phyloP scores from a whole-genome alignment of 1,140 invertebrate genomes.

The Ruditapes philippinarum region DNA sequence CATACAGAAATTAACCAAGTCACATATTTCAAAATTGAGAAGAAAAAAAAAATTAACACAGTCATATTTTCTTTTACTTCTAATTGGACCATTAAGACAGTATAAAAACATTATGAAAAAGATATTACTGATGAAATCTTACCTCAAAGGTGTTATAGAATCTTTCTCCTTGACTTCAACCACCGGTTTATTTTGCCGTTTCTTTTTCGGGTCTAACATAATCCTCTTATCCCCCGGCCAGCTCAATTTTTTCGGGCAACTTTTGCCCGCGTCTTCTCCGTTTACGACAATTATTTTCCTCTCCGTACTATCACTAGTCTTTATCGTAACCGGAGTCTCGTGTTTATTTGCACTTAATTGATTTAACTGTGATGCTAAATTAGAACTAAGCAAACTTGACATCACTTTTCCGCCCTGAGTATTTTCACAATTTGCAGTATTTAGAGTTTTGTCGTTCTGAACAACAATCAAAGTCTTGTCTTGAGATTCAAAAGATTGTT shows the following conservation, averaged over 20 bases:
- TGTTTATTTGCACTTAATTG: not conserved
- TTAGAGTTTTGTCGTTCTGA: conserved; percentile 40
- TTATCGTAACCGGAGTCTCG: conserved; percentile 50
- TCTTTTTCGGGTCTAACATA: conserved; percentile 54
- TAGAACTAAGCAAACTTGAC: conserved; percentile 56
- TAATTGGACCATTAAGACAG: too few species aligned
- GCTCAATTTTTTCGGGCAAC: not conserved
- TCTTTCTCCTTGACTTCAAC: conserved; percentile 19
- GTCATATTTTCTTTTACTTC: too few species aligned
- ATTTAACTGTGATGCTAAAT: not conserved
- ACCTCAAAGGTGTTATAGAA: conserved; percentile 53
- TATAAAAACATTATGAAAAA: too few species aligned
- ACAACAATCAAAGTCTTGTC: conserved; percentile 50
- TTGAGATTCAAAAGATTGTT: not conserved
- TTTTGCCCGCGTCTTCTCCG: not conserved
- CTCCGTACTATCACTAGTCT: conserved; percentile 25
- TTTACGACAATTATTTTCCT: conserved; percentile 56
- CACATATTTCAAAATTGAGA: too few species aligned
- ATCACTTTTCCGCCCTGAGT: conserved; percentile 4
- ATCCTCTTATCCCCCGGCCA: conserved; percentile 8
- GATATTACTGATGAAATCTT: conserved; percentile 18
- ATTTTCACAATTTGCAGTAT: not conserved
- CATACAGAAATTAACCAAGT: too few species aligned
- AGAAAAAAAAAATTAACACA: too few species aligned
- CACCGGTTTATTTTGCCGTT: not conserved